Evolutionary conservation across 2,113 vertebrate species (phyloP).

Genomic region (Ammodytes dubius): DNA sequence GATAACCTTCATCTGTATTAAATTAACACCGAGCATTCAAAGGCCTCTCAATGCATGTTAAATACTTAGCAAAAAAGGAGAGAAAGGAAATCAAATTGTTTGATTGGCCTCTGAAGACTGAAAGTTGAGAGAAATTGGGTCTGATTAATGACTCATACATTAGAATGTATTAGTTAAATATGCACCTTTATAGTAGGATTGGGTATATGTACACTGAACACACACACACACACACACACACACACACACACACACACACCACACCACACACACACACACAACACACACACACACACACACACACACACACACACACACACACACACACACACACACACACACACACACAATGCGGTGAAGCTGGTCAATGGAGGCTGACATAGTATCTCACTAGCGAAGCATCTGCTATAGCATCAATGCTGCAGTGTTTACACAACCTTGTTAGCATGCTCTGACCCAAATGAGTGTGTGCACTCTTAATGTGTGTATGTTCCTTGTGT

Average conservation of each 20-base stretch:
- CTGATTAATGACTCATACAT: not conserved
- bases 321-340: slow-evolving; percentile 11
- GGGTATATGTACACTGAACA: not conserved
- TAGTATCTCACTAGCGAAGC: slow-evolving; percentile 33
- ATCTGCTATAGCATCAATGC: slow-evolving; percentile 41
- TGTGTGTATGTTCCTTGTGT: slow-evolving; percentile 25
- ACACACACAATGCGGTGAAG: slow-evolving; percentile 6
- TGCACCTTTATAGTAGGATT: not conserved
- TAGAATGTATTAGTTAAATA: slow-evolving; percentile 2
- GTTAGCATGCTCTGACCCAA: slow-evolving; percentile 32
- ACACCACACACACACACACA: slow-evolving; percentile 15
- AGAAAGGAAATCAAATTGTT: not conserved
- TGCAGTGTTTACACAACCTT: slow-evolving; percentile 14
- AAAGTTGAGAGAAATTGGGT: not conserved
- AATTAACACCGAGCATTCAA: not conserved
- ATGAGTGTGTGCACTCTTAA: slow-evolving; percentile 8
- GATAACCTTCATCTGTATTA: not conserved
- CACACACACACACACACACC: slow-evolving; percentile 12
- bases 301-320: slow-evolving; percentile 16
- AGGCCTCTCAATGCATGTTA: not conserved
- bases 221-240: slow-evolving; percentile 18
- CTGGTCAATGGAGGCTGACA: slow-evolving; percentile 41
- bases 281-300: slow-evolving; percentile 7
- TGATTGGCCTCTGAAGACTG: not conserved
- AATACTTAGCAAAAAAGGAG: too few relatives aligned